Percentiles rank a stretch among this genome's conserved stretches.
Evolutionary conservation across 2,888 invertebrate species (phyloP).

Genomic region (Entomobrya proxima): DNA sequence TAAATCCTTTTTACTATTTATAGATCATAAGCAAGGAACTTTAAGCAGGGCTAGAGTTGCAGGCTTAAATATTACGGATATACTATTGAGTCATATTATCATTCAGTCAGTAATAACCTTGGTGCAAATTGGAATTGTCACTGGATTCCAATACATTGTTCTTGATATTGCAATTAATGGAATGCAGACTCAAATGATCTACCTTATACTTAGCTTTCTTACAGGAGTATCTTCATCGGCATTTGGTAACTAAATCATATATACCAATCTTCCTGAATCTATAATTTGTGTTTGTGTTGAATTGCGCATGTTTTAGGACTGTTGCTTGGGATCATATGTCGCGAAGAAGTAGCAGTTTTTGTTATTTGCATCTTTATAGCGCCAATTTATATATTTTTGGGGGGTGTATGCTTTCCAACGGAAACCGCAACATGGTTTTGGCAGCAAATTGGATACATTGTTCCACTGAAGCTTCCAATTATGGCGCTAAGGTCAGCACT

Average conservation of each 20-base stretch:
- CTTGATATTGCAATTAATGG: too few relatives aligned
- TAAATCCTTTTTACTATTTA: too few relatives aligned
- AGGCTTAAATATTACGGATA: neutral
- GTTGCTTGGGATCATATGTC: neutral
- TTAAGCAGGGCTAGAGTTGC: neutral
- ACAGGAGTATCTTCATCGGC: neutral
- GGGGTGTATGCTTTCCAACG: neutral
- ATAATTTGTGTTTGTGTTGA: neutral
- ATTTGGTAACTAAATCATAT: neutral
- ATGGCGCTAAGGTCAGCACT: too few relatives aligned
- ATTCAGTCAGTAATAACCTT: neutral
- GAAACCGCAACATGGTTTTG: neutral
- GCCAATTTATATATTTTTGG: neutral
- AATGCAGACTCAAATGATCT: neutral
- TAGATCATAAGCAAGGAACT: slow-evolving; percentile 5
- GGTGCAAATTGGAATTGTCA: neutral
- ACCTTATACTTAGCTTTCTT: neutral
- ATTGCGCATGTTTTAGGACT: neutral
- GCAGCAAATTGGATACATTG: neutral
- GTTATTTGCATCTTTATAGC: neutral
- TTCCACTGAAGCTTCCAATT: too few relatives aligned
- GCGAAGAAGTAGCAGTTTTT: neutral
- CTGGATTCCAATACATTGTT: too few relatives aligned
- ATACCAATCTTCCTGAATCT: neutral
- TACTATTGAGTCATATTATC: slow-evolving; percentile 7